Conservation (phyloP, 1,140 invertebrate species). For the Zaprionus camerounensis region DNA sequence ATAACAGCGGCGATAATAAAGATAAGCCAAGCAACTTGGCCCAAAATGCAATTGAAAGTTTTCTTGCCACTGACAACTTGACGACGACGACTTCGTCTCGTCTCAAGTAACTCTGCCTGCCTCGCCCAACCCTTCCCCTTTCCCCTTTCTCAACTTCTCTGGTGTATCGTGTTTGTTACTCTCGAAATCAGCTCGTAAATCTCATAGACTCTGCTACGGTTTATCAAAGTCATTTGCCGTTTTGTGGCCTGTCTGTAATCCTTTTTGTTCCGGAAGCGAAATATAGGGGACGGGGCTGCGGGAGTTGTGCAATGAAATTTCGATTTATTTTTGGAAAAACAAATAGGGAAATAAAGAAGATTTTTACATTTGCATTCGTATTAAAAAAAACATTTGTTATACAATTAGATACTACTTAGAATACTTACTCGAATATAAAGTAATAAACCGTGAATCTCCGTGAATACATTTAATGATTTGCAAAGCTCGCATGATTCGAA, state of each 20-base stretch:
- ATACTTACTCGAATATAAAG: too few species aligned
- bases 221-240: conserved; percentile 64
- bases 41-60: conserved; percentile 78
- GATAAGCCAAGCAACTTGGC: conserved; percentile 69
- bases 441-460: too few species aligned
- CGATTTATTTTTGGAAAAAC: conserved; percentile 1
- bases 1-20: conserved; percentile 77
- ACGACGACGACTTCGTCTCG: conserved; percentile 29
- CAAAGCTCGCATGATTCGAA: too few species aligned
- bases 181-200: conserved; percentile 74
- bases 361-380: neutral
- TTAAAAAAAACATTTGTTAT: neutral
- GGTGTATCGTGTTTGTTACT: conserved; percentile 60
- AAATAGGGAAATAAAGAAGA: neutral
- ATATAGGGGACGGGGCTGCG: too few species aligned
- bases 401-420: neutral
- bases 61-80: conserved; percentile 56
- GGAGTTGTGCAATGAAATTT: neutral
- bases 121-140: neutral
- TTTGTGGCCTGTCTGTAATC: conserved; percentile 64
- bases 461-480: too few species aligned
- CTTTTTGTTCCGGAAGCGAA: conserved; percentile 39
- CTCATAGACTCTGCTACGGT: conserved; percentile 58
- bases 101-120: neutral
- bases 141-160: neutral